phyloP scores from a whole-genome alignment of 2,797 vertebrate genomes.

The Neoniphon sammara region DNA sequence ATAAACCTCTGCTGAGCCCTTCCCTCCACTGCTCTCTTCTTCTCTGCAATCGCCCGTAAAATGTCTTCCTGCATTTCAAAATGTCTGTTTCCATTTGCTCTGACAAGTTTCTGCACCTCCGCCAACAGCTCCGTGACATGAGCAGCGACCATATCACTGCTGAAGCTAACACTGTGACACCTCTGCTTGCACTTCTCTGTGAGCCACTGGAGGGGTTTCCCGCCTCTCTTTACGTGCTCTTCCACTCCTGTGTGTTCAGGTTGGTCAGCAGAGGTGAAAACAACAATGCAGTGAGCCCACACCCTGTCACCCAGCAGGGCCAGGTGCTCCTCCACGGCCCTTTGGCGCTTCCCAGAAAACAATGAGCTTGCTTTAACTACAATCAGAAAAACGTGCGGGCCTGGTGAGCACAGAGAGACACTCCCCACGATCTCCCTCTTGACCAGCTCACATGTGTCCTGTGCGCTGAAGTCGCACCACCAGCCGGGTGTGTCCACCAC shows the following conservation, averaged over 20 bases:
- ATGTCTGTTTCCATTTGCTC: constrained; percentile 53
- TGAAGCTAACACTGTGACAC: constrained; percentile 53
- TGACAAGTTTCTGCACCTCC: constrained; percentile 61
- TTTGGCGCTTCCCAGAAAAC: constrained; percentile 71
- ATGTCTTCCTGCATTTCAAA: constrained; percentile 58
- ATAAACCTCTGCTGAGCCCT: constrained; percentile 59
- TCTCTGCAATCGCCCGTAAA: constrained; percentile 35
- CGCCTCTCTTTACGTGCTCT: neutral
- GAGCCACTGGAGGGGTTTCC: constrained; percentile 61
- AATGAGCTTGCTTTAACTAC: constrained; percentile 72
- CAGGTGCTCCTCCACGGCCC: constrained; percentile 75
- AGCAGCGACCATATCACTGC: neutral
- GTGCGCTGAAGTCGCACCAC: constrained; percentile 77
- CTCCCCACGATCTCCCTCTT: constrained; percentile 75
- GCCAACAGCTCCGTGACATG: constrained; percentile 51
- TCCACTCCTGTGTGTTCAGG: neutral
- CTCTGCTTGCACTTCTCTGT: constrained; percentile 62
- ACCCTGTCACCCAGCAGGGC: constrained; percentile 66
- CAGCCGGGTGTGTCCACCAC: constrained; percentile 83
- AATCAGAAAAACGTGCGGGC: constrained; percentile 81
- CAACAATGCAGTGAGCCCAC: constrained; percentile 72
- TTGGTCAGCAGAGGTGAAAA: constrained; percentile 46
- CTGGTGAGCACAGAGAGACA: constrained; percentile 73
- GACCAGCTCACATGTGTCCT: constrained; percentile 68
- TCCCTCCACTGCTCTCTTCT: constrained; percentile 58